phyloP scores from a whole-genome alignment of 2,797 vertebrate genomes.

The Choloepus didactylus region DNA sequence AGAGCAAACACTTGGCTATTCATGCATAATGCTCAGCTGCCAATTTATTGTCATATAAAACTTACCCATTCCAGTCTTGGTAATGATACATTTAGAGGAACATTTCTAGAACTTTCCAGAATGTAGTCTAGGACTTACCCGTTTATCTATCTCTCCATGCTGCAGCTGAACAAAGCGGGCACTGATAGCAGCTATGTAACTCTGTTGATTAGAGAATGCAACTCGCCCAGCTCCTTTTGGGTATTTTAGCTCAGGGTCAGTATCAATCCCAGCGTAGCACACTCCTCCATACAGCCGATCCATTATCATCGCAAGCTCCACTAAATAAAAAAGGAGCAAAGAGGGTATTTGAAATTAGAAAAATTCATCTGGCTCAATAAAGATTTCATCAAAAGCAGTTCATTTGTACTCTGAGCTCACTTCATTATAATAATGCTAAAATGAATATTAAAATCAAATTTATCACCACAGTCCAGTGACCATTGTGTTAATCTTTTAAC shows the following conservation, averaged over 20 bases:
- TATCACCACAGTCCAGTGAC: background rate
- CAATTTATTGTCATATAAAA: constrained; percentile 11
- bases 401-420: background rate
- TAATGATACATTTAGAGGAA: background rate
- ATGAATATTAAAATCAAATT: constrained; percentile 38
- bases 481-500: background rate
- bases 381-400: background rate
- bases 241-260: constrained; percentile 99
- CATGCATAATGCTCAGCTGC: background rate
- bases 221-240: constrained; percentile 99
- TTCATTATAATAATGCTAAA: background rate
- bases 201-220: constrained; percentile 99
- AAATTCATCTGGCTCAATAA: background rate
- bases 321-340: constrained; percentile 86
- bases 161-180: constrained; percentile 99
- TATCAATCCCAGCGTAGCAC: constrained; percentile 99
- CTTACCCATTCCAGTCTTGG: background rate
- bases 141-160: constrained; percentile 99
- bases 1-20: background rate
- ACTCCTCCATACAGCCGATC: constrained; percentile 98
- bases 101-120: constrained; percentile 57
- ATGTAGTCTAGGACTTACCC: constrained; percentile 91
- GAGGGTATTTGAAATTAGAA: background rate
- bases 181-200: constrained; percentile 99
- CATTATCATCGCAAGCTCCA: constrained; percentile 99